A percentile compares a stretch with the other conserved stretches of the same genome.
These are phyloP conservation scores for Tuberolachnus salignus DNA, from an alignment of 2,888 invertebrate species.

Conservation along the genomic window DNA sequence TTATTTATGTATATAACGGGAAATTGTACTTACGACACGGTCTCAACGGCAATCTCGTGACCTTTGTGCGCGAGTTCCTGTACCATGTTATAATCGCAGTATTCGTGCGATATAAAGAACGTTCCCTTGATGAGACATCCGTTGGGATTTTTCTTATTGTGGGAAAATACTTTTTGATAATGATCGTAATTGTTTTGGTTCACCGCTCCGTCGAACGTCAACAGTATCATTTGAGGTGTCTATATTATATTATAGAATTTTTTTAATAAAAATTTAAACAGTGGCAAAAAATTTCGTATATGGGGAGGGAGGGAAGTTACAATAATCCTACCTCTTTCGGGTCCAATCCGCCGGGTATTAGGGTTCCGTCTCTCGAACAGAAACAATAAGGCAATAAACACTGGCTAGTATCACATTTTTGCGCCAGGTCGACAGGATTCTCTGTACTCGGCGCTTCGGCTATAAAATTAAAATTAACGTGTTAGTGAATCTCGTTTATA, in stretches of 20 bases:
- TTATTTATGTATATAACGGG: neutral
- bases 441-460: slow-evolving; percentile 83
- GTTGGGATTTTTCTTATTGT: slow-evolving; percentile 83
- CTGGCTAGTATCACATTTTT: slow-evolving; percentile 75
- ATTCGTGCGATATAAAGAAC: slow-evolving; percentile 89
- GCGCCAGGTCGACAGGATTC: slow-evolving; percentile 78
- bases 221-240: slow-evolving; percentile 90
- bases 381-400: slow-evolving; percentile 88
- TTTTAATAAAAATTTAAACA: neutral
- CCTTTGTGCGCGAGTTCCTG: slow-evolving; percentile 87
- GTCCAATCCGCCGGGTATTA: slow-evolving; percentile 82
- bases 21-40: slow-evolving; percentile 70
- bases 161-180: slow-evolving; percentile 83
- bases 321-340: slow-evolving; percentile 77
- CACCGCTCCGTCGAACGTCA: slow-evolving; percentile 92
- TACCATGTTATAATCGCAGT: slow-evolving; percentile 91
- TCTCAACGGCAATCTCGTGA: slow-evolving; percentile 81
- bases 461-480: slow-evolving; percentile 62
- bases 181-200: slow-evolving; percentile 89
- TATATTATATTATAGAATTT: slow-evolving; percentile 64
- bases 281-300: neutral
- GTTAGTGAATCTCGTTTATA: neutral
- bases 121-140: slow-evolving; percentile 88
- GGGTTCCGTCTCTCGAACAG: slow-evolving; percentile 89
- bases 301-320: neutral